These are phyloP conservation scores for Chirona hameri DNA, from an alignment of 2,888 invertebrate genomes.

Conservation along the genomic window DNA sequence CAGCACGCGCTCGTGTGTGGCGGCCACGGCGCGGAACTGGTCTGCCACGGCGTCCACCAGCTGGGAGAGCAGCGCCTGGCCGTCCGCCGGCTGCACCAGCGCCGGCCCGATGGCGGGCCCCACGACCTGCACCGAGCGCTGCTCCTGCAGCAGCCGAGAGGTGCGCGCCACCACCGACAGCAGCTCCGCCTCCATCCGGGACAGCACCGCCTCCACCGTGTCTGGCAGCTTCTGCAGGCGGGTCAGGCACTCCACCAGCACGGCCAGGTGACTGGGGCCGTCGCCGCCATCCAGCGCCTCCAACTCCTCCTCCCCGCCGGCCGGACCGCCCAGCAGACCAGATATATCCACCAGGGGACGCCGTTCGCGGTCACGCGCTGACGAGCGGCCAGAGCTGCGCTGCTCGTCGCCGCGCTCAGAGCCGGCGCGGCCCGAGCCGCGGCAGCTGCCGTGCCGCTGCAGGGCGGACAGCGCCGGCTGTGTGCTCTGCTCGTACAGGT, in stretches of 20 bases:
- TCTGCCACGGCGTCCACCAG: slow-evolving; percentile 72
- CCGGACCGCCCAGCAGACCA: slow-evolving; percentile 31
- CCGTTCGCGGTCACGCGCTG: slow-evolving; percentile 36
- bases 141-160: background rate
- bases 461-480: slow-evolving; percentile 52
- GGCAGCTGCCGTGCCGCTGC: slow-evolving; percentile 58
- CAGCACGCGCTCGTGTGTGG: slow-evolving; percentile 67
- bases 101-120: background rate
- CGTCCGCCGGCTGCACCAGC: slow-evolving; percentile 10
- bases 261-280: slow-evolving; percentile 66
- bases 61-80: slow-evolving; percentile 45
- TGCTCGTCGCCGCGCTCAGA: slow-evolving; percentile 35
- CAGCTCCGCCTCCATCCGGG: background rate
- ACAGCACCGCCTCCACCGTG: slow-evolving; percentile 66
- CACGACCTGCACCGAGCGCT: background rate
- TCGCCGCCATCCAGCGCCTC: slow-evolving; percentile 34
- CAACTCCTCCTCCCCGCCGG: slow-evolving; percentile 34
- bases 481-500: slow-evolving; percentile 64
- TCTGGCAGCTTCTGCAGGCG: slow-evolving; percentile 78
- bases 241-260: slow-evolving; percentile 77
- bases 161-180: background rate
- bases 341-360: slow-evolving; percentile 22
- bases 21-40: slow-evolving; percentile 75
- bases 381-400: slow-evolving; percentile 32
- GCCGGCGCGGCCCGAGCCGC: slow-evolving; percentile 35